Evolutionary conservation across 2,113 vertebrate genomes (phyloP), one percentile per base, ranked within the genome.

Genomic region (Toxostoma redivivum): DNA sequence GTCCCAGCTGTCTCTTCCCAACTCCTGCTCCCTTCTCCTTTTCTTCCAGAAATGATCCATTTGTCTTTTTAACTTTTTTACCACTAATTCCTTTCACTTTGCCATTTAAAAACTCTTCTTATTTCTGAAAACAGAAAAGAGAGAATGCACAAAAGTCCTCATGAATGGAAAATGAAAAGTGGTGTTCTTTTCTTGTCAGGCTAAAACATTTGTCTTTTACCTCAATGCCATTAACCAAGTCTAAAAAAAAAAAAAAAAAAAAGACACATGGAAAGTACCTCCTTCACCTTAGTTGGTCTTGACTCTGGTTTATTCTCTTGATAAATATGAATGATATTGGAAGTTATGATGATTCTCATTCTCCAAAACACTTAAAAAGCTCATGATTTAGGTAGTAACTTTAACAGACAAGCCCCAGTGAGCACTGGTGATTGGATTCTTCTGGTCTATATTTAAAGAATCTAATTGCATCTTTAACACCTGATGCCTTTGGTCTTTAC

Each of bases 211-310:
- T 5, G 1, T 72, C 13, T 54, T 88, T 38, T 60, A 64, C 27
- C 15, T 86, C 12, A 12, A 19, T 88, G 66, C 28, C 15, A 12
- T 62, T 69, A 65, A 60, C 40, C 19, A 44, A 77, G n/a, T 58
- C 38, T 87, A 37, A 84, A 86, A 77, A 87, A 85, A 88, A 77
- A 87, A 85, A 88, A 77, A 87, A 85, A 88, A n/a, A 77, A 87
- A 85, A 88, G 35, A 33, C 40, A 42, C 7, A 18, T 62, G 20
- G 30, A 62, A 86, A 86, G 6, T 50, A 25, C 67, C 62, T 73
- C 14, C 15, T 80, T 61, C 45, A 78, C 9, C 19, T 42, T 67
- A 40, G 28, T 2, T 80, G 38, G 37, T 60, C n/a, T 65, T 42
- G 33, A 62, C 11, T 91, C 22, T 78, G 20, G 12, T 57, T 67